A percentile compares a stretch with the other conserved stretches of the same genome.
Conservation (phyloP, 1,140 invertebrate species). For the Oppia nitens region DNA sequence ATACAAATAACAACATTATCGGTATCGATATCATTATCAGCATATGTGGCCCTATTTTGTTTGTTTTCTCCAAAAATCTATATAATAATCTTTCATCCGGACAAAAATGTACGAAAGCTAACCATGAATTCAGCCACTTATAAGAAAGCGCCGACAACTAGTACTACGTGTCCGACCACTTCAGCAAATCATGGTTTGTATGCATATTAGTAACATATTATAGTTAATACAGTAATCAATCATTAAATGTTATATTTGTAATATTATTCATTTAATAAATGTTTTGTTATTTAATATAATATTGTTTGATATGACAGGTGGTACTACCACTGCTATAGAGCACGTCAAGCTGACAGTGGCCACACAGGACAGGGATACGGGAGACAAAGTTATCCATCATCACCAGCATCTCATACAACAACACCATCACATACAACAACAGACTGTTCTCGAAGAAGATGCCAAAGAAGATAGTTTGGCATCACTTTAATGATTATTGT, state of each 20-base stretch:
- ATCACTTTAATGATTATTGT: not conserved
- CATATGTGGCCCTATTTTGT: constrained; percentile 71
- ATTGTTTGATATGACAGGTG: not conserved
- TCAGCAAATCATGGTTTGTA: constrained; percentile 26
- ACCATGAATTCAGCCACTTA: constrained; percentile 49
- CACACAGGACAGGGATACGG: not conserved
- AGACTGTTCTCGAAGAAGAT: not conserved
- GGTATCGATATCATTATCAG: constrained; percentile 73
- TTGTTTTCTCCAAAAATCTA: constrained; percentile 82
- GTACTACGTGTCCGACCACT: constrained; percentile 24
- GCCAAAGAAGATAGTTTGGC: not conserved
- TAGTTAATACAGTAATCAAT: too few relatives aligned
- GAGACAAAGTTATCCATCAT: too few relatives aligned
- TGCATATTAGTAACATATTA: not conserved
- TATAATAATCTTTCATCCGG: constrained; percentile 78
- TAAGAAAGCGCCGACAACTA: constrained; percentile 25
- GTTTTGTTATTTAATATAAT: not conserved
- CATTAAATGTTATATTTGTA: too few relatives aligned
- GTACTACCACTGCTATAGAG: not conserved
- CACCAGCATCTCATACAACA: not conserved
- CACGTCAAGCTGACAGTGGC: not conserved
- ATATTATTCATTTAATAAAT: not conserved
- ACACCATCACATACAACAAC: not conserved
- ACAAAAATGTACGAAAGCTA: constrained; percentile 74
- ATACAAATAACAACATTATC: constrained; percentile 68